phyloP scores from a whole-genome alignment of 2,113 vertebrate species.

The Rafetus swinhoei region DNA sequence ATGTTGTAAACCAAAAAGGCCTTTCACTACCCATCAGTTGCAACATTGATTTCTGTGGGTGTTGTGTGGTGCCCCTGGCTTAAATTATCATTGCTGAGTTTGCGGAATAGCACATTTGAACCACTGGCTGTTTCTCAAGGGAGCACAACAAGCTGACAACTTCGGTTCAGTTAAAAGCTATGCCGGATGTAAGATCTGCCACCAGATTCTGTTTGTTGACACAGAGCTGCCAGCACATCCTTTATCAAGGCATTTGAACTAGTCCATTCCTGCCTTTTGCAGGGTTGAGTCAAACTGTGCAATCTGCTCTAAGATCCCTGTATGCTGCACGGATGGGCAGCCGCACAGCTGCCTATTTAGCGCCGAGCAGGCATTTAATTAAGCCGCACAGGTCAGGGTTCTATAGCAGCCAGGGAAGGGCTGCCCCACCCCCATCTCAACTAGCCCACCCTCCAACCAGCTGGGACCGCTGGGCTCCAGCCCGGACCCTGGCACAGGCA shows the following conservation, averaged over 20 bases:
- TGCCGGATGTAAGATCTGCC: not conserved
- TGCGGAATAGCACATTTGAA: not conserved
- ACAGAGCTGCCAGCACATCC: not conserved
- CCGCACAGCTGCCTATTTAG: too few relatives aligned
- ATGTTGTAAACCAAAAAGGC: not conserved
- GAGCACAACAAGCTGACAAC: not conserved
- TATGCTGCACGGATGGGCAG: too few relatives aligned
- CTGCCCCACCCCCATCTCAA: too few relatives aligned
- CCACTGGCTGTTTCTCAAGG: not conserved
- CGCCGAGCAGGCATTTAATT: too few relatives aligned
- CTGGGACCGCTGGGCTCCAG: too few relatives aligned
- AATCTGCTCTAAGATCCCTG: not conserved
- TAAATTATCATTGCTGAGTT: not conserved
- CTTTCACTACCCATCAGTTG: conserved; percentile 4
- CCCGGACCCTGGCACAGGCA: too few relatives aligned
- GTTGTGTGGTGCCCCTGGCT: not conserved
- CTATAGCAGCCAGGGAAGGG: too few relatives aligned
- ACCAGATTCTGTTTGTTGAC: not conserved
- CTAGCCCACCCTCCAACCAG: too few relatives aligned
- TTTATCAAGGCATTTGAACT: not conserved
- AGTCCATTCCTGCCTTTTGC: not conserved
- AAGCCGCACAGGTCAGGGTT: too few relatives aligned
- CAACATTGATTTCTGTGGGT: conserved; percentile 1
- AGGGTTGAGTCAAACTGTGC: not conserved
- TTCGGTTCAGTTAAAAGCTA: not conserved